These are phyloP conservation scores for Dermatophagoides farinae DNA, from an alignment of 1,140 invertebrate species.

Conservation along the genomic window DNA sequence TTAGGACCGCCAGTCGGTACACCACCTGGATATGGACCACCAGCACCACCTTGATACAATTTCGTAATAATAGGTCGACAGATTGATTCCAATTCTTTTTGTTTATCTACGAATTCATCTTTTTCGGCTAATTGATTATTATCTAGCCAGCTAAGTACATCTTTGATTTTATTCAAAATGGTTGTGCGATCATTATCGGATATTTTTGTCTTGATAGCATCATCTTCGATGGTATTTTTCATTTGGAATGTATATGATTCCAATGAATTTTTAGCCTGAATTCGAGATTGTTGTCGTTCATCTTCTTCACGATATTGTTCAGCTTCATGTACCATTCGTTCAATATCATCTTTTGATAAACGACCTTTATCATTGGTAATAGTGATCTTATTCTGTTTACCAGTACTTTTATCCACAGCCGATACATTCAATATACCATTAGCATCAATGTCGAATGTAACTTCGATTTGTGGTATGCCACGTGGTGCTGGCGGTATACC, in stretches of 20 bases:
- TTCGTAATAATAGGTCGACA: conserved; percentile 31
- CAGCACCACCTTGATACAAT: conserved; percentile 27
- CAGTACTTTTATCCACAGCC: conserved; percentile 47
- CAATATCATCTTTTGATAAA: conserved; percentile 85
- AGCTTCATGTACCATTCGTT: conserved; percentile 92
- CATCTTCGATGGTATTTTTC: conserved; percentile 37
- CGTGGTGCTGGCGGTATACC: conserved; percentile 39
- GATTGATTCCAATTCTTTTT: conserved; percentile 36
- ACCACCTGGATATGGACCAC: conserved; percentile 18
- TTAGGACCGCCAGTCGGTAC: conserved; percentile 10
- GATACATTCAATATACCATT: conserved; percentile 32
- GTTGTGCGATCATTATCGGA: conserved; percentile 60
- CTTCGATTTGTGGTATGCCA: conserved; percentile 35
- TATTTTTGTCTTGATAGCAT: conserved; percentile 38
- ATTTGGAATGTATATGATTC: conserved; percentile 48
- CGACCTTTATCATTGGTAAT: conserved; percentile 96
- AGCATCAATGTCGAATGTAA: conserved; percentile 29
- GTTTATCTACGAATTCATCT: conserved; percentile 79
- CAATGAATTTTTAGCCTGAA: conserved; percentile 41
- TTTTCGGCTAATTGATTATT: conserved; percentile 64
- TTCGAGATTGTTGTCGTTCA: conserved; percentile 55
- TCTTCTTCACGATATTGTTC: conserved; percentile 83
- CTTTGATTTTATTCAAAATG: conserved; percentile 77
- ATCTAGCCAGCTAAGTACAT: conserved; percentile 83
- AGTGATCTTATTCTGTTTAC: conserved; percentile 92